Conservation (phyloP, 2,113 vertebrate species). For the Dendropsophus ebraccatus region DNA sequence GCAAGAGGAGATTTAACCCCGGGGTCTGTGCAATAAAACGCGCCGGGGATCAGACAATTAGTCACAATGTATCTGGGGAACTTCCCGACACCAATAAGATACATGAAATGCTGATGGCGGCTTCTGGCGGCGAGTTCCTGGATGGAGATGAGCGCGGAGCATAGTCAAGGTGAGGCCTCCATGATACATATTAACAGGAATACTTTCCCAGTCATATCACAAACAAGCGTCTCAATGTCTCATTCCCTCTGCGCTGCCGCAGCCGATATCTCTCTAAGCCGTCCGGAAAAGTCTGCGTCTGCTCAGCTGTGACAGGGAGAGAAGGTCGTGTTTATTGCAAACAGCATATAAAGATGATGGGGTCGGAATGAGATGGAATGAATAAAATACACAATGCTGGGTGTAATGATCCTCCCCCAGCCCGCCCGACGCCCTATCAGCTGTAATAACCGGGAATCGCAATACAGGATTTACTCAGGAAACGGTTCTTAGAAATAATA, state of each 20-base stretch:
- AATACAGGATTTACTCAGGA: neutral
- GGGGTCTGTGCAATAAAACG: neutral
- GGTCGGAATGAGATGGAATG: constrained; percentile 41
- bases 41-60: neutral
- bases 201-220: constrained; percentile 61
- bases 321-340: constrained; percentile 63
- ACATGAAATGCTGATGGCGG: neutral
- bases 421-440: neutral
- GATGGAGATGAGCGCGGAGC: constrained; percentile 56
- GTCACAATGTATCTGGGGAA: neutral
- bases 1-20: constrained; percentile 10
- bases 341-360: constrained; percentile 61
- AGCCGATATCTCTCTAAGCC: constrained; percentile 66
- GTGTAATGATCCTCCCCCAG: neutral
- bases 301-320: constrained; percentile 67
- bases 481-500: neutral
- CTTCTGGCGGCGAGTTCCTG: neutral
- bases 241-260: constrained; percentile 62
- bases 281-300: constrained; percentile 68
- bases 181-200: constrained; percentile 61
- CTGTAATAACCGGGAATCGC: neutral
- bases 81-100: neutral
- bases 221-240: constrained; percentile 59
- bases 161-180: constrained; percentile 60
- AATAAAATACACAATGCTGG: constrained; percentile 58